Evolutionary conservation across 2,888 invertebrate species (phyloP), one percentile per base, ranked within the genome.

Genomic region (Heterodera filipjevi): DNA sequence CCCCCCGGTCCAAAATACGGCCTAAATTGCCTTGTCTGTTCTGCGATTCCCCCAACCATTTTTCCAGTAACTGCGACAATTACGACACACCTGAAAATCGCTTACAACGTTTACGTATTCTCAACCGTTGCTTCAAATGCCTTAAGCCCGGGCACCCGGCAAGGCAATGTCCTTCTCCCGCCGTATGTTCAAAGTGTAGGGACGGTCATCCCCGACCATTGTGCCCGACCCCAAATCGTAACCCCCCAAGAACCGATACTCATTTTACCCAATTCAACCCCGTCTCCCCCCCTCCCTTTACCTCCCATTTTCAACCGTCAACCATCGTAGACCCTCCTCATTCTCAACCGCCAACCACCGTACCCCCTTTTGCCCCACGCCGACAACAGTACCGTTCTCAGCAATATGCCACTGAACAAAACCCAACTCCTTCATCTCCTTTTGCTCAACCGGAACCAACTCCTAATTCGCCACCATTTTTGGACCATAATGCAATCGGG

Each of bases 111-210:
- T 32, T 71, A 10, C 46, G 33, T 27, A 12, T 16, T 8, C 49
- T 71, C 16, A 32, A 71, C 14, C 46, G 49, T n/a, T 71, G 71
- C 49, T 71, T 16, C 32, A 30, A 33, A 27, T 71, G 71, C 71
- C 19, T 71, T 2, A 71, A 71, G 49, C 12, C 27, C 2, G 71
- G 71, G 16, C 71, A 71, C 16, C 14, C 12, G 32, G 30, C 30
- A 32, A 33, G 71, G 10, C 27, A 46, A 1, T 71, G 71, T 33
- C 71, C 32, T 1, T 49, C 30, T 30, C 71, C 71, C 2, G 30
- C 59, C 59, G 59, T 59, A n/a, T 59, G 59, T 59, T 59, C 59
- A n/a, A n/a, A n/a, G 5, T 59, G 59, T n/a, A 59, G 27, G 27
- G 59, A 22, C 19, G 59, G 59, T 0, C 59, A 59, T 12, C 59